Conservation (phyloP, 2,888 invertebrate species). For the Drosophila barbarae region DNA sequence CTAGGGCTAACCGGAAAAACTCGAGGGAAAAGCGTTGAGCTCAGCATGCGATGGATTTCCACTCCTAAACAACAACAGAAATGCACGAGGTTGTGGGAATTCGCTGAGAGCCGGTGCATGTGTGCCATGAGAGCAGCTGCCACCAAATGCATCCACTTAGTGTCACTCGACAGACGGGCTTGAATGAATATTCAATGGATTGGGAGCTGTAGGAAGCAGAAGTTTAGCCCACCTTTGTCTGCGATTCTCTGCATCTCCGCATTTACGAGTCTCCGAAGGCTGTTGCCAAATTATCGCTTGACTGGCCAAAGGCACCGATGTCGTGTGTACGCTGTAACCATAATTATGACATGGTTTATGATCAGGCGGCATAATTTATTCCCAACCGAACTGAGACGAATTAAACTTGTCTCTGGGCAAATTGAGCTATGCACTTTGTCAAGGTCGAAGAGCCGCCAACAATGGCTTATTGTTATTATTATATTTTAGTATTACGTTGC, state of each 20-base stretch:
- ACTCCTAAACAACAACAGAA: constrained; percentile 57
- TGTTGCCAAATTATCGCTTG: constrained; percentile 60
- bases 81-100: constrained; percentile 60
- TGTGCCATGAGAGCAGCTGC: constrained; percentile 64
- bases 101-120: constrained; percentile 21
- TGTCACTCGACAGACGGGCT: constrained; percentile 39
- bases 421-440: constrained; percentile 45
- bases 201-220: constrained; percentile 64
- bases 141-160: constrained; percentile 35
- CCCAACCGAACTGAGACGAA: constrained; percentile 38
- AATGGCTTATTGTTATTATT: constrained; percentile 52
- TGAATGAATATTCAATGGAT: constrained; percentile 69
- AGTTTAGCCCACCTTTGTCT: constrained; percentile 25
- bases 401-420: constrained; percentile 45
- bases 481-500: constrained; percentile 44
- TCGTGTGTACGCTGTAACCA: constrained; percentile 37
- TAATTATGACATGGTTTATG: constrained; percentile 45
- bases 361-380: constrained; percentile 55
- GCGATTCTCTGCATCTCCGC: constrained; percentile 3
- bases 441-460: constrained; percentile 54
- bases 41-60: background rate
- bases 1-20: constrained; percentile 18
- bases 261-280: constrained; percentile 41
- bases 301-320: constrained; percentile 47
- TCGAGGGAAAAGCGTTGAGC: constrained; percentile 4